Evolutionary conservation across 2,888 invertebrate genomes (phyloP).

Genomic region (Spodoptera exigua): DNA sequence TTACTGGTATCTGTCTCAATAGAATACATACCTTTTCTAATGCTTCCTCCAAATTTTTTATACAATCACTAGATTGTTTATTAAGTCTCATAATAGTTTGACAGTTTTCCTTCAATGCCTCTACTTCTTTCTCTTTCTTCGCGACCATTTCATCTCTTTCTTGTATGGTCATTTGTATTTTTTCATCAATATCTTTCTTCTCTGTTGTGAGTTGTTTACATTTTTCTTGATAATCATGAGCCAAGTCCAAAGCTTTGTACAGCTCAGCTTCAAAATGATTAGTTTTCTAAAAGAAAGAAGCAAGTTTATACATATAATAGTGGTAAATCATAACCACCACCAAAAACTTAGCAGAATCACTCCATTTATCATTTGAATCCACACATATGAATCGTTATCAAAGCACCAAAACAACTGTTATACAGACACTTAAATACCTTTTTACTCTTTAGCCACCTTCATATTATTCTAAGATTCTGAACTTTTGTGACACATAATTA

Average conservation of each 20-base stretch:
- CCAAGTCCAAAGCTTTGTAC: slow-evolving; percentile 92
- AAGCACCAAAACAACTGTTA: too few species aligned
- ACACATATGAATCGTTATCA: too few species aligned
- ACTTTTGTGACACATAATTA: too few species aligned
- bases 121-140: slow-evolving; percentile 78
- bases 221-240: slow-evolving; percentile 91
- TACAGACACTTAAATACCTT: too few species aligned
- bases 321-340: too few species aligned
- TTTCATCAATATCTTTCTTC: slow-evolving; percentile 75
- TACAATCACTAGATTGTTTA: slow-evolving; percentile 89
- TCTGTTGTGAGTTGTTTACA: slow-evolving; percentile 88
- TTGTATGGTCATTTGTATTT: slow-evolving; percentile 73
- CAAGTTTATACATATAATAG: too few species aligned
- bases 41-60: slow-evolving; percentile 89
- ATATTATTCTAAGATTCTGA: too few species aligned
- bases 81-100: slow-evolving; percentile 87
- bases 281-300: slow-evolving; percentile 77
- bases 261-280: slow-evolving; percentile 92
- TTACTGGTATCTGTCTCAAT: too few species aligned
- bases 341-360: too few species aligned
- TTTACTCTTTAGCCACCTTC: too few species aligned
- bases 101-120: slow-evolving; percentile 84
- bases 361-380: too few species aligned
- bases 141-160: slow-evolving; percentile 69
- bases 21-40: slow-evolving; percentile 82